Conservation (phyloP, 2,797 vertebrate genomes). For the Kryptopterus vitreolus region DNA sequence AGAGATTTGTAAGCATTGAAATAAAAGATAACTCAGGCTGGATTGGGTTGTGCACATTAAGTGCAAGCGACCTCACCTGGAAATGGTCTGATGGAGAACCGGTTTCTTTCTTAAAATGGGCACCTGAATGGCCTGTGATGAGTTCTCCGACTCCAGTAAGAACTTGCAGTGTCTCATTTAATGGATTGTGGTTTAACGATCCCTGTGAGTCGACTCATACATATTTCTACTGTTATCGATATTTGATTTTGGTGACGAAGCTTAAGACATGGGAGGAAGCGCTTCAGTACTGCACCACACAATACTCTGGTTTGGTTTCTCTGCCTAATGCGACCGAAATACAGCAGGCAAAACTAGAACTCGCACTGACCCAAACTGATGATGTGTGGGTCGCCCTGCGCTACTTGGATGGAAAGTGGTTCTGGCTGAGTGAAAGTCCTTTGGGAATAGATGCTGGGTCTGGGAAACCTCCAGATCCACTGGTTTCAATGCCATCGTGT, state of each 20-base stretch:
- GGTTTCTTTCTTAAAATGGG: not conserved
- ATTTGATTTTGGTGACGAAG: slow-evolving; percentile 9
- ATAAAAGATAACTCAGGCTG: too few species aligned
- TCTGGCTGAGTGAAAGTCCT: too few species aligned
- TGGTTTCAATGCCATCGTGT: not conserved
- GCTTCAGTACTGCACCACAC: too few species aligned
- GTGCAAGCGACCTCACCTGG: not conserved
- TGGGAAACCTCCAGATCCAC: too few species aligned
- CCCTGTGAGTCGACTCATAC: not conserved
- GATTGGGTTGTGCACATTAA: too few species aligned
- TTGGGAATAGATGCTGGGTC: too few species aligned
- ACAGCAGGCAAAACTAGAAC: not conserved
- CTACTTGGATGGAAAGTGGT: slow-evolving; percentile 25
- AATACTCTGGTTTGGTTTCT: slow-evolving; percentile 23
- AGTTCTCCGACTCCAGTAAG: too few species aligned
- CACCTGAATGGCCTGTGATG: not conserved
- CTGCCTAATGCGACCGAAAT: not conserved
- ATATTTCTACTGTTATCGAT: slow-evolving; percentile 16
- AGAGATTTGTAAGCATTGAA: not conserved
- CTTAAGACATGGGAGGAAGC: slow-evolving; percentile 35
- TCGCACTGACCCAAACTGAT: not conserved
- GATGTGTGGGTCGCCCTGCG: slow-evolving; percentile 39
- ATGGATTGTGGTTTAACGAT: not conserved
- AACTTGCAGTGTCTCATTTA: too few species aligned
- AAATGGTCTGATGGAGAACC: slow-evolving; percentile 13